phyloP scores from a whole-genome alignment of 2,113 vertebrate genomes.

The Ramphastos sulfuratus region DNA sequence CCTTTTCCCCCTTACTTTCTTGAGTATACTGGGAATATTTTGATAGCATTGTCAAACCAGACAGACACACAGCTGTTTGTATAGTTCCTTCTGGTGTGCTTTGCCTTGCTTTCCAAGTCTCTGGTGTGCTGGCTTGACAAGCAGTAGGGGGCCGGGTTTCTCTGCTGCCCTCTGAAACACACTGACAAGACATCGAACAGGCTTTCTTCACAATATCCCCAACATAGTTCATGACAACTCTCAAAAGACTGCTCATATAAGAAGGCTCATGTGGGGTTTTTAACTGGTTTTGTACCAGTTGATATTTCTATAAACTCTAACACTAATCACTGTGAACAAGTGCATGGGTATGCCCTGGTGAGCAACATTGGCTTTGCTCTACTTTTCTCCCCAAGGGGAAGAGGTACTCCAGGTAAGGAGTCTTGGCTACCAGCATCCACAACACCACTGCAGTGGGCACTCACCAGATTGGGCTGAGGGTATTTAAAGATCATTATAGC shows the following conservation, averaged over 20 bases:
- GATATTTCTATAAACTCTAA: not conserved
- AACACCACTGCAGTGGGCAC: fast-evolving
- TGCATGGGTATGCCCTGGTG: fast-evolving
- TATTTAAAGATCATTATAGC: not conserved
- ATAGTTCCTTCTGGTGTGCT: not conserved
- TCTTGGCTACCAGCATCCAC: not conserved
- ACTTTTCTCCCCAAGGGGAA: not conserved
- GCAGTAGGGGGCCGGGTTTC: not conserved
- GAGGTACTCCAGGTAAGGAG: not conserved
- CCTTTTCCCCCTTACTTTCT: not conserved
- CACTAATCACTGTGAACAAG: fast-evolving
- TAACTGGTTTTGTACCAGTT: not conserved
- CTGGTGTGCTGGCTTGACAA: fast-evolving
- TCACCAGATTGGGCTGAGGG: fast-evolving
- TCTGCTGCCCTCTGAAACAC: fast-evolving
- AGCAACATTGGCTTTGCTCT: not conserved
- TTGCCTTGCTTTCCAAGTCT: not conserved
- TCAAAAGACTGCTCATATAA: not conserved
- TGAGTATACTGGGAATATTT: not conserved
- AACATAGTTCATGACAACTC: not conserved
- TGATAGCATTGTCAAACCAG: not conserved
- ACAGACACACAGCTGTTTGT: fast-evolving
- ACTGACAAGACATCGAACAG: not conserved
- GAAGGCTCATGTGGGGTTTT: fast-evolving
- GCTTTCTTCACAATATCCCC: not conserved